These are phyloP conservation scores for Xiphophorus maculatus DNA, from an alignment of 2,113 vertebrate genomes.

Conservation along the genomic window DNA sequence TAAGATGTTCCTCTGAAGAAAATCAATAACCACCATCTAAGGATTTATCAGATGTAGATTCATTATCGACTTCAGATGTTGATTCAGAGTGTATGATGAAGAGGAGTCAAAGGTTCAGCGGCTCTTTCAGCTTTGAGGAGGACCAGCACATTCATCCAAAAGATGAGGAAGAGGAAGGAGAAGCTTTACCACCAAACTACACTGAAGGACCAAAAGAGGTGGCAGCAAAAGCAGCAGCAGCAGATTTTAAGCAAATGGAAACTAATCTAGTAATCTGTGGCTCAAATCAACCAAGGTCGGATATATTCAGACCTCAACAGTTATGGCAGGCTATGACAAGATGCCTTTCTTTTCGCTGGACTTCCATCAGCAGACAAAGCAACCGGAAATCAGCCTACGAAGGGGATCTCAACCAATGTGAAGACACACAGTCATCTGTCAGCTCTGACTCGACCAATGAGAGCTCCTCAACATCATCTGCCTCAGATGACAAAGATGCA, in stretches of 20 bases:
- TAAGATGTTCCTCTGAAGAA: conserved; percentile 49
- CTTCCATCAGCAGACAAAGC: conserved; percentile 58
- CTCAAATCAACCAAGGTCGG: conserved; percentile 17
- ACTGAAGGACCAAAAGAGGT: conserved; percentile 12
- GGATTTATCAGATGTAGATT: conserved; percentile 45
- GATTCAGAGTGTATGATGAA: conserved; percentile 55
- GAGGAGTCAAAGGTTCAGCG: conserved; percentile 66
- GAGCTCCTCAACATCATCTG: conserved; percentile 46
- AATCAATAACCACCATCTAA: conserved; percentile 10
- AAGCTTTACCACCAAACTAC: conserved; percentile 3
- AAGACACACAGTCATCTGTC: conserved; percentile 20
- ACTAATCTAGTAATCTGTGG: conserved; percentile 18
- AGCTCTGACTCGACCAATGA: conserved; percentile 52
- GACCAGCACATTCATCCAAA: conserved; percentile 18
- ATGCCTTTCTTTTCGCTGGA: conserved; percentile 71
- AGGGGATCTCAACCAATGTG: conserved; percentile 42
- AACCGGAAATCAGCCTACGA: conserved; percentile 50
- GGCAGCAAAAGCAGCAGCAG: conserved; percentile 11
- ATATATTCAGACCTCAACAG: conserved; percentile 60
- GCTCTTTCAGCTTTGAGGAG: conserved; percentile 66
- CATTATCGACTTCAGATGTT: conserved; percentile 1
- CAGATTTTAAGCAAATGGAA: conserved; percentile 3
- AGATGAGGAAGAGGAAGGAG: conserved; percentile 21
- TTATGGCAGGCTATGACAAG: conserved; percentile 66
- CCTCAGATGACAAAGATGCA: conserved; percentile 28